Evolutionary conservation across 2,797 vertebrate species (phyloP).

Genomic region (Galaxias olidus): DNA sequence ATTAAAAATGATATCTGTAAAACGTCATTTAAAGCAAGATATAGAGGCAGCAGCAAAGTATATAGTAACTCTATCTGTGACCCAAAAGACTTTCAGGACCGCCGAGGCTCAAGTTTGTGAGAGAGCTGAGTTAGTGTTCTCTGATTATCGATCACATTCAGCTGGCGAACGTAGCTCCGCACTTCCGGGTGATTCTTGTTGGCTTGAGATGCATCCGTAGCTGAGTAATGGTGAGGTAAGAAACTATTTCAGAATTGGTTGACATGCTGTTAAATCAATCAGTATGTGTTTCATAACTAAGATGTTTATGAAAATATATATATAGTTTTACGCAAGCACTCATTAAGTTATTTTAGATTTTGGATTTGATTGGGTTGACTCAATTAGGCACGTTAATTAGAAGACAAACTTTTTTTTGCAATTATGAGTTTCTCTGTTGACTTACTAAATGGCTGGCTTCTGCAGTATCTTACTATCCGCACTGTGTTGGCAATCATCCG

Average conservation of each 20-base stretch:
- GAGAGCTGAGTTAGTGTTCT: constrained; percentile 96
- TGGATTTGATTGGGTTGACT: no score
- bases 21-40: constrained; percentile 42
- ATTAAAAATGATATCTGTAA: no score
- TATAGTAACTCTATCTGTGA: constrained; percentile 60
- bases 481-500: constrained; percentile 97
- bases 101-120: constrained; percentile 90
- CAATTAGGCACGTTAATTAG: no score
- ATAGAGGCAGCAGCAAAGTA: constrained; percentile 67
- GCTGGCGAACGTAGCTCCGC: constrained; percentile 90
- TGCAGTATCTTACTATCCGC: constrained; percentile 90
- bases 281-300: not conserved
- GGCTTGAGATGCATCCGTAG: constrained; percentile 84
- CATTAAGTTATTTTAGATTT: not conserved
- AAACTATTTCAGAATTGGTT: not conserved
- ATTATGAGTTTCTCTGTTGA: constrained; percentile 29
- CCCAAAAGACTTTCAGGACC: constrained; percentile 77
- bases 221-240: constrained; percentile 64
- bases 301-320: not conserved
- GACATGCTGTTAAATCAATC: no score
- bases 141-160: constrained; percentile 98
- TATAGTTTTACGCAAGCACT: no score
- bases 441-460: constrained; percentile 96
- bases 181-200: constrained; percentile 95
- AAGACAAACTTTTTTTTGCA: no score